Percentiles rank a stretch among this genome's conserved stretches.
Conservation (phyloP, 2,113 vertebrate genomes). For the Oncorhynchus masou region DNA sequence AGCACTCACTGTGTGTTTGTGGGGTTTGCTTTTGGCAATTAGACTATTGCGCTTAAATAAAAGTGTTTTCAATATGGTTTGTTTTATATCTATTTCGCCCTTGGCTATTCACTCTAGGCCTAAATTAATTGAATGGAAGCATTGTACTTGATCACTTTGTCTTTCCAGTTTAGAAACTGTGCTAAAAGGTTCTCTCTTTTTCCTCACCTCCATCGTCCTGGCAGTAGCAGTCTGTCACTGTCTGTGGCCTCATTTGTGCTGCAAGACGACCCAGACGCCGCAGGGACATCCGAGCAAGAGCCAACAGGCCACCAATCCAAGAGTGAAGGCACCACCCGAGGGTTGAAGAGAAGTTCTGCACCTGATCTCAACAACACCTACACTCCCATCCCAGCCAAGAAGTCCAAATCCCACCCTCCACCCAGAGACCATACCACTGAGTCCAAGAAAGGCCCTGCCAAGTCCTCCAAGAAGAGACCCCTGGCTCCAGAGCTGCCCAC, state of each 20-base stretch:
- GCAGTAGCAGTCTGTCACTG: slow-evolving; percentile 91
- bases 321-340: slow-evolving; percentile 87
- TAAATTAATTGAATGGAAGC: slow-evolving; percentile 25
- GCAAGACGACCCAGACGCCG: slow-evolving; percentile 87
- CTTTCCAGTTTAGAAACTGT: background rate
- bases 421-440: slow-evolving; percentile 82
- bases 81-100: slow-evolving; percentile 11
- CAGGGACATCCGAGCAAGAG: slow-evolving; percentile 89
- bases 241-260: slow-evolving; percentile 84
- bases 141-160: background rate
- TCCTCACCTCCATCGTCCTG: slow-evolving; percentile 39
- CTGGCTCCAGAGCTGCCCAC: slow-evolving; percentile 79
- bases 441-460: slow-evolving; percentile 83
- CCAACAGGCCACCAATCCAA: slow-evolving; percentile 87
- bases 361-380: slow-evolving; percentile 87
- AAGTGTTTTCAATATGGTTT: background rate
- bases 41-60: background rate
- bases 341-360: slow-evolving; percentile 92
- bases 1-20: slow-evolving; percentile 42
- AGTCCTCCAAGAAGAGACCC: slow-evolving; percentile 92
- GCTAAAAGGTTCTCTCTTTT: slow-evolving; percentile 30
- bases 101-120: slow-evolving; percentile 15
- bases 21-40: slow-evolving; percentile 25
- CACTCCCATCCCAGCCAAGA: slow-evolving; percentile 82
- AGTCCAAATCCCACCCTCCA: slow-evolving; percentile 88